phyloP scores from a whole-genome alignment of 2,113 vertebrate species.

The Potamarius usumacintae region DNA sequence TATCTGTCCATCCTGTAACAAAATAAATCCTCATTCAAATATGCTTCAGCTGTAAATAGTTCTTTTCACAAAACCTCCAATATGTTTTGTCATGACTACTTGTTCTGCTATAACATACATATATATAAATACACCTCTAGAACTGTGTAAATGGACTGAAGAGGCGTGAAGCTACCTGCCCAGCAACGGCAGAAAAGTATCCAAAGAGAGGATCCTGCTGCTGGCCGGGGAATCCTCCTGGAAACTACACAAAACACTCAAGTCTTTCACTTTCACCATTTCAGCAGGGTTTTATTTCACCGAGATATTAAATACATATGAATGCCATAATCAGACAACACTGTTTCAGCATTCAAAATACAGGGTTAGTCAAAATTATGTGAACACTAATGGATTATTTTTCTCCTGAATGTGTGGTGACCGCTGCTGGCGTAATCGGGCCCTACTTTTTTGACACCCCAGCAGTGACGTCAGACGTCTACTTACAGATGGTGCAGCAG shows the following conservation, averaged over 20 bases:
- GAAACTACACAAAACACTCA: conserved; percentile 38
- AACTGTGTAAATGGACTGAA: neutral
- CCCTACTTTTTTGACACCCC: no score
- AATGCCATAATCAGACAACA: neutral
- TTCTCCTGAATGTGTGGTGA: no score
- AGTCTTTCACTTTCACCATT: neutral
- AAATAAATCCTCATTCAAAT: conserved; percentile 39
- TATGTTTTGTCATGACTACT: neutral
- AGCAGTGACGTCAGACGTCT: no score
- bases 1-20: conserved; percentile 82
- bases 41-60: neutral
- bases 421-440: no score
- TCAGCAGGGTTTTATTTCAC: neutral
- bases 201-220: conserved; percentile 74
- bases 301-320: neutral
- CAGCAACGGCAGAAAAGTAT: conserved; percentile 70
- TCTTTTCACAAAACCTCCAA: neutral
- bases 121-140: neutral
- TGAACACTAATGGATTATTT: no score
- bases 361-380: no score
- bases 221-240: conserved; percentile 56
- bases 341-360: neutral
- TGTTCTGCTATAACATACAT: neutral
- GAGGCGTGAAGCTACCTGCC: conserved; percentile 64
- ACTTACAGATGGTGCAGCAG: no score